Evolutionary conservation across 2,888 invertebrate genomes (phyloP), one percentile per base, ranked within the genome.

Genomic region (Eristalis arbustorum): DNA sequence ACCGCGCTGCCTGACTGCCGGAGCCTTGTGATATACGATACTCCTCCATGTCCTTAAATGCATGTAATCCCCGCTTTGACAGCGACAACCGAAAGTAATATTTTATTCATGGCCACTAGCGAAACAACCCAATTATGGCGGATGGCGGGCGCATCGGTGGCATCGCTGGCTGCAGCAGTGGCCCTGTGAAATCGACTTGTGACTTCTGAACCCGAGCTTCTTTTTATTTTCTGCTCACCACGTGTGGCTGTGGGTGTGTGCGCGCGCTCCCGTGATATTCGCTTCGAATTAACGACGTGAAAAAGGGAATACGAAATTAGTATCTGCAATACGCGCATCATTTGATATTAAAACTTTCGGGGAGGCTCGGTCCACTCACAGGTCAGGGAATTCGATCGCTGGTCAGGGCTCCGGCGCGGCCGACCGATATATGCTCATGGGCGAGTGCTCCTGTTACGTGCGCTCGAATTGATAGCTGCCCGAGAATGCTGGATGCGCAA

Each of bases 271-370:
- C 68, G 85, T 77, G 68, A 85, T 78, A 74, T 78, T 72, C 71
- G 62, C 59, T 82, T 64, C 79, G 87, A 83, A 82, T 87, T 87
- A 87, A 87, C 87, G 62, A 76, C 64, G 67, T 79, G 78, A 71
- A 75, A 87, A 81, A 87, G 82, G 87, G 87, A 87, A 87, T 87
- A 64, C 75, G 34, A 75, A 83, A 87, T 87, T 82, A 87, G 79
- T 87, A 87, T 87, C 87, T 87, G 87, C 87, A 87, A 79, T 83
- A 87, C 75, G 85, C 77, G 85, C 84, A 84, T 84, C 84, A 84
- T 84, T 84, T 79, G 84, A 67, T 84, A 84, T 84, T 84, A 84
- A 84, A 79, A 84, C 62, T 79, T 75, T 63, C 71, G 57, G 62
- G 71, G 40, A 37, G 79, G 71, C 62, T 59, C 49, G 18, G 73